Evolutionary conservation across 2,797 vertebrate genomes (phyloP).

Genomic region (Premnoplex brunnescens): DNA sequence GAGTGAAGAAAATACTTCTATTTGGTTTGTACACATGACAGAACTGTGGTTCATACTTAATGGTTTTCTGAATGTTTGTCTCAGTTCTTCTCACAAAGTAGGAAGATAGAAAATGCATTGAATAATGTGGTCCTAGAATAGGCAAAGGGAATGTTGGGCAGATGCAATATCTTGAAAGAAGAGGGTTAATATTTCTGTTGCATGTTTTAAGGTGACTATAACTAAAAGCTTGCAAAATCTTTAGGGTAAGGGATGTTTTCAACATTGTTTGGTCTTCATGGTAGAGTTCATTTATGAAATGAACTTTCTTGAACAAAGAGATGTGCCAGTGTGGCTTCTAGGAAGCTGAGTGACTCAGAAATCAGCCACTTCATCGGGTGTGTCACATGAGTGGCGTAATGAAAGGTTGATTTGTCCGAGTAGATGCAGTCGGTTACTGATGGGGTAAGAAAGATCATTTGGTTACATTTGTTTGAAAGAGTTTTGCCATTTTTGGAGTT

Average conservation of each 20-base stretch:
- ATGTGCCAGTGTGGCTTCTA: neutral
- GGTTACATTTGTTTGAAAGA: neutral
- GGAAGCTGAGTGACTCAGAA: slow-evolving; percentile 52
- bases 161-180: neutral
- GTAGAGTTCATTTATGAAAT: neutral
- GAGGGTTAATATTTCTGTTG: neutral
- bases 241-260: neutral
- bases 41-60: neutral
- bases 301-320: slow-evolving; percentile 4
- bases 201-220: neutral
- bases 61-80: neutral
- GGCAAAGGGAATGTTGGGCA: neutral
- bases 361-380: slow-evolving; percentile 2
- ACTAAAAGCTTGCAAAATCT: neutral
- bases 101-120: neutral
- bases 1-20: neutral
- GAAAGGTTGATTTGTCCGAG: slow-evolving; percentile 2
- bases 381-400: neutral
- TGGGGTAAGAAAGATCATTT: neutral
- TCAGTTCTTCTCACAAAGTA: neutral
- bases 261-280: neutral
- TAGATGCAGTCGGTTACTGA: neutral
- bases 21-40: neutral
- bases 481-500: neutral
- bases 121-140: neutral